Evolutionary conservation across 2,888 invertebrate species (phyloP), one percentile per base, ranked within the genome.

Genomic region (Zelleria hepariella): DNA sequence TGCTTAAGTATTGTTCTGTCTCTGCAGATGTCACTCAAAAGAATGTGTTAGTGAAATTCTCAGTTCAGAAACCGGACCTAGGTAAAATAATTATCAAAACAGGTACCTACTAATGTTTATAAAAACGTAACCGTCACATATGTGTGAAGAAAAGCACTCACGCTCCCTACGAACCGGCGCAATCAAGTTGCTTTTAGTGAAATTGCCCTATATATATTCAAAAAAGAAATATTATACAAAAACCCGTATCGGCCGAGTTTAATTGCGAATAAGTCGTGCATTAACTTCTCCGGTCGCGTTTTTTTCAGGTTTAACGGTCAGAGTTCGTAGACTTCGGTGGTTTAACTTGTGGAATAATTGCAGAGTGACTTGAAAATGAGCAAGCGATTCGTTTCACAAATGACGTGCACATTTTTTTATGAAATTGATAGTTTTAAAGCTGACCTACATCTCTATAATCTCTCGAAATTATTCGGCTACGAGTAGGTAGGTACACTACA

Each of bases 121-220:
- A 58, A 57, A 47, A 58, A 51, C 59, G 59, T 60, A 62, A 58
- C 27, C 59, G 49, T 24, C 26, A 32, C 55, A 55, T 60, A 66
- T 61, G 62, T 66, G 67, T 73, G 63, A 70, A 68, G 67, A 67
- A 69, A 66, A 66, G 65, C 67, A 68, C 67, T 68, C 67, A 67
- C 6, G 69, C 62, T 70, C 68, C 73, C 73, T n/a, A n/a, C n/a
- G 67, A 72, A 74, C 73, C 77, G 68, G 66, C n/a, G 67, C 73
- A 74, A 80, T 80, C 75, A 71, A 65, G 64, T 72, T 74, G 83
- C 88, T 88, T 87, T 88, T 87, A 88, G 86, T 87, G 58, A 86
- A 88, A 88, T 87, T 82, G 72, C 86, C 75, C 72, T 73, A 87
- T 87, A 82, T 83, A 87, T 87, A 88, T 87, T 86, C 84, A 85